Evolutionary conservation across 2,888 invertebrate genomes (phyloP).

Genomic region (Caenorhabditis japonica): DNA sequence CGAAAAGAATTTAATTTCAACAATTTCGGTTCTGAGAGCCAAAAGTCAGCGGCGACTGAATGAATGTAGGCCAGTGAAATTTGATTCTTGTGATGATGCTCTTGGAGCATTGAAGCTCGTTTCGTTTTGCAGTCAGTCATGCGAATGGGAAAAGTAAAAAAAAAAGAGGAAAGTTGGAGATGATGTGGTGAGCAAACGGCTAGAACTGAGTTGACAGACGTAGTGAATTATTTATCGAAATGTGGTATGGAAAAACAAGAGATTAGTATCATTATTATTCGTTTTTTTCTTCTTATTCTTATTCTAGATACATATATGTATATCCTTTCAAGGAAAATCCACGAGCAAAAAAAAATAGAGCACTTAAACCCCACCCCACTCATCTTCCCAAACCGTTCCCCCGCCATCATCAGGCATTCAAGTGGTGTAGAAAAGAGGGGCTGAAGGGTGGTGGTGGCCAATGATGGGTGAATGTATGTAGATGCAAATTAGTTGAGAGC

Average conservation of each 20-base stretch:
- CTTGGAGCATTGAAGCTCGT: slow-evolving; percentile 12
- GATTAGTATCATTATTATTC: no score
- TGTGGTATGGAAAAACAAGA: slow-evolving; percentile 3
- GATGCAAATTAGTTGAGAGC: slow-evolving; percentile 33
- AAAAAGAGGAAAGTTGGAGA: slow-evolving; percentile 10
- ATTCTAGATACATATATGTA: no score
- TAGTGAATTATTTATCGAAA: slow-evolving; percentile 32
- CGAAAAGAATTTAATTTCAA: no score
- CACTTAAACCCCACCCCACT: slow-evolving; percentile 11
- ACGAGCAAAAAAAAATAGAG: not conserved
- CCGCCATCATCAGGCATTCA: slow-evolving; percentile 35
- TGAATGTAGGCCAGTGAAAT: slow-evolving; percentile 31
- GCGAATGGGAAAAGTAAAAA: slow-evolving; percentile 8
- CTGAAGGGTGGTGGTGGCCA: not conserved
- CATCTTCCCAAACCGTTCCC: slow-evolving; percentile 15
- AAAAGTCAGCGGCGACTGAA: slow-evolving; percentile 6
- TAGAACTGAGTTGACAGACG: slow-evolving; percentile 28
- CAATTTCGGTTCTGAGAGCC: not conserved
- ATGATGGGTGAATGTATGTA: slow-evolving; percentile 1
- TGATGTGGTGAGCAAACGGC: not conserved
- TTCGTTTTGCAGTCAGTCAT: slow-evolving; percentile 36
- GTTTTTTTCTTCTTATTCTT: no score
- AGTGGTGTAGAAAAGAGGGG: slow-evolving; percentile 12
- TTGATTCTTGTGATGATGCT: slow-evolving; percentile 17
- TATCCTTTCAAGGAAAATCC: no score